These are phyloP conservation scores for Margarornis squamiger DNA, from an alignment of 2,797 vertebrate species.

Conservation along the genomic window DNA sequence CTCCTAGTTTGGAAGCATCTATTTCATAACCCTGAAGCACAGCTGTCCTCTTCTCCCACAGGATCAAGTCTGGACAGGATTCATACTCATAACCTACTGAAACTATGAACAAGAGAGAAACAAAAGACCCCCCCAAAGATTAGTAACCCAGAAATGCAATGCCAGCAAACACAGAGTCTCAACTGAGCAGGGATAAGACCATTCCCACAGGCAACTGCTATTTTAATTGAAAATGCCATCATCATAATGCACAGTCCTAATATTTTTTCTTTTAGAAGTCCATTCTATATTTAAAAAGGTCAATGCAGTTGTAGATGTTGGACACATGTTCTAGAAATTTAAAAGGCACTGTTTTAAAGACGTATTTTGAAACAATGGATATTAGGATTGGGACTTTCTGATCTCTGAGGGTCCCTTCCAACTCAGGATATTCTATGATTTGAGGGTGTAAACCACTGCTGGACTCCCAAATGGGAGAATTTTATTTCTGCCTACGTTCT, in stretches of 20 bases:
- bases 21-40: slow-evolving; percentile 94
- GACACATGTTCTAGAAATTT: not conserved
- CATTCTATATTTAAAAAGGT: not conserved
- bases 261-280: slow-evolving; percentile 3
- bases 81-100: slow-evolving; percentile 99
- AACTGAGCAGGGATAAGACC: not conserved
- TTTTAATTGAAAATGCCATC: slow-evolving; percentile 7
- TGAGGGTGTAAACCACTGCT: not conserved
- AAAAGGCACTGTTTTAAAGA: not conserved
- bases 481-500: not conserved
- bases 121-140: not conserved
- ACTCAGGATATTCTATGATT: not conserved
- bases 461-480: not conserved
- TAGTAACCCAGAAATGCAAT: not conserved
- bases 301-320: not conserved
- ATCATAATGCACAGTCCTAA: not conserved
- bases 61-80: slow-evolving; percentile 95
- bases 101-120: slow-evolving; percentile 73
- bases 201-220: not conserved
- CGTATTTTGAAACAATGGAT: not conserved
- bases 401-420: not conserved
- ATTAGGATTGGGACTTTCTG: not conserved
- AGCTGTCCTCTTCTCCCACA: slow-evolving; percentile 98
- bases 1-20: slow-evolving; percentile 92
- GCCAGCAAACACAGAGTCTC: not conserved